Conservation (phyloP, 1,140 invertebrate genomes). For the Charaxes varanes region DNA sequence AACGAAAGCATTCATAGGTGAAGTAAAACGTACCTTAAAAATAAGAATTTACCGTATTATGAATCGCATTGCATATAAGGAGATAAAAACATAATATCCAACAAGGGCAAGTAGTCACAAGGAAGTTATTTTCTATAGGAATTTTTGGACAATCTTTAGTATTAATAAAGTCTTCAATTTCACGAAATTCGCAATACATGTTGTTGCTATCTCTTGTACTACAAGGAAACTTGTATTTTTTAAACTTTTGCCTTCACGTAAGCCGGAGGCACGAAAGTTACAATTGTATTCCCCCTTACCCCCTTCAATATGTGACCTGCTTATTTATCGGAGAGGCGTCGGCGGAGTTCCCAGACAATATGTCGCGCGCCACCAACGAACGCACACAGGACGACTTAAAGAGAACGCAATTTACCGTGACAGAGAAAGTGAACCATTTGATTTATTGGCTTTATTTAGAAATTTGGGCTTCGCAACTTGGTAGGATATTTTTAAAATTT, state of each 20-base stretch:
- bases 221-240: conserved; percentile 68
- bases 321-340: conserved; percentile 71
- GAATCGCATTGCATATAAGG: no score
- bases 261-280: conserved; percentile 63
- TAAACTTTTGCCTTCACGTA: conserved; percentile 68
- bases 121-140: no score
- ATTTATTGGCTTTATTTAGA: conserved; percentile 30
- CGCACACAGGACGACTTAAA: conserved; percentile 50
- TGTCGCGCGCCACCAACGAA: conserved; percentile 56
- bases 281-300: conserved; percentile 70
- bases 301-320: conserved; percentile 73
- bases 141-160: no score
- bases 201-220: conserved; percentile 1
- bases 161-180: not conserved
- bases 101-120: no score
- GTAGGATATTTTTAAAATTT: no score
- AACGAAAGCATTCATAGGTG: no score
- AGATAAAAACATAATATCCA: no score
- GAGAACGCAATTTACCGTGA: conserved; percentile 52
- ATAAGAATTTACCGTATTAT: no score
- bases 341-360: conserved; percentile 69
- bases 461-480: not conserved
- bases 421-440: conserved; percentile 44
- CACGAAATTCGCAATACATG: not conserved
- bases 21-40: no score